Evolutionary conservation across 1,140 invertebrate genomes (phyloP).

Genomic region (Pseudomyrmex pallidus): DNA sequence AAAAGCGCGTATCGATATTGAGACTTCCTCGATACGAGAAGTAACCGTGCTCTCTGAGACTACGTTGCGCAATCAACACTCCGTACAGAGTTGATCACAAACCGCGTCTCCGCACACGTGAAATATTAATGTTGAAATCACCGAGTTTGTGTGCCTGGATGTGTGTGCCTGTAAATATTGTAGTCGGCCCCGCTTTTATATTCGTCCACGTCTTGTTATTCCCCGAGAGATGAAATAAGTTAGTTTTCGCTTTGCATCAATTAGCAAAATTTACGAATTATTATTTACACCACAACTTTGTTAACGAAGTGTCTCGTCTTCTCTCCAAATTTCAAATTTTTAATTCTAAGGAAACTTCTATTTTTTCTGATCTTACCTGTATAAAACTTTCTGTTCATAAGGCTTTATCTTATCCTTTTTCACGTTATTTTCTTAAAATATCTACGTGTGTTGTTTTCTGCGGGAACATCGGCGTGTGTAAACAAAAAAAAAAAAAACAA

Average conservation of each 20-base stretch:
- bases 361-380: neutral
- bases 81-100: too few species aligned
- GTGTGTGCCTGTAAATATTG: neutral
- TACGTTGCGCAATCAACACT: neutral
- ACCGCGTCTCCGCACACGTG: neutral
- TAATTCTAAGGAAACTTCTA: neutral
- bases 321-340: neutral
- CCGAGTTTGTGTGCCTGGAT: neutral
- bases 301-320: neutral
- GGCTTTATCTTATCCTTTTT: conserved; percentile 4
- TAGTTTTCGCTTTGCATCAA: neutral
- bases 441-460: neutral
- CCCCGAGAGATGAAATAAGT: too few species aligned
- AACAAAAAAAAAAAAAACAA: neutral
- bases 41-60: neutral
- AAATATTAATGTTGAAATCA: neutral
- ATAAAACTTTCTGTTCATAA: neutral
- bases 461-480: neutral
- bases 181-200: neutral
- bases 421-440: neutral
- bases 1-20: conserved; percentile 63
- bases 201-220: too few species aligned
- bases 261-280: neutral
- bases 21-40: neutral
- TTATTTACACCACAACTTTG: conserved; percentile 7